Evolutionary conservation across 2,797 vertebrate genomes (phyloP).

Genomic region (Meda fulgida): DNA sequence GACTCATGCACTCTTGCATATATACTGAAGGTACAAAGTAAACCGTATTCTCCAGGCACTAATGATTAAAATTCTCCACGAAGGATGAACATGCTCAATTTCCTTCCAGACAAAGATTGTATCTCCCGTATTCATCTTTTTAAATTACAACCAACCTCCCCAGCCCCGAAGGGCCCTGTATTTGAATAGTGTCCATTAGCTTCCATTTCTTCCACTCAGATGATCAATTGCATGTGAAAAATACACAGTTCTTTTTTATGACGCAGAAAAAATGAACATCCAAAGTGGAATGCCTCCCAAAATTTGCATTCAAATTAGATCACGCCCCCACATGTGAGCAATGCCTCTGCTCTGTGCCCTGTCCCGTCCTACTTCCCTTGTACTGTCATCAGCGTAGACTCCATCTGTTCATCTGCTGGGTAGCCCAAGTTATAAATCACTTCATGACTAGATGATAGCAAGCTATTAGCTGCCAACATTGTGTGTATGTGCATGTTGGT

Average conservation of each 20-base stretch:
- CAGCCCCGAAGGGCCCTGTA: background rate
- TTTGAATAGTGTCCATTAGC: slow-evolving; percentile 53
- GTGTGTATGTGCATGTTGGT: background rate
- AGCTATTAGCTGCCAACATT: slow-evolving; percentile 33
- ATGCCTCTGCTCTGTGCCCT: slow-evolving; percentile 4
- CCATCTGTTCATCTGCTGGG: slow-evolving; percentile 47
- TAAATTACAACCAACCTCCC: slow-evolving; percentile 25
- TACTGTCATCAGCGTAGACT: slow-evolving; percentile 7
- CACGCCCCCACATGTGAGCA: slow-evolving; percentile 49
- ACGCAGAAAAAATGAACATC: slow-evolving; percentile 46
- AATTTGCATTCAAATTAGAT: slow-evolving; percentile 62
- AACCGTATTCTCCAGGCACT: background rate
- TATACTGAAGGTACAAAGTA: background rate
- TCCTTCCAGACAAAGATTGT: slow-evolving; percentile 10
- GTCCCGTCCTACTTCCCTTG: slow-evolving; percentile 21
- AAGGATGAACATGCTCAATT: slow-evolving; percentile 15
- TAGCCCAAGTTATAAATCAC: slow-evolving; percentile 50
- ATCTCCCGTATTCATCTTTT: slow-evolving; percentile 23
- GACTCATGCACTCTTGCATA: background rate
- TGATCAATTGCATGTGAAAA: slow-evolving; percentile 24
- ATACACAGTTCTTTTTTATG: slow-evolving; percentile 38
- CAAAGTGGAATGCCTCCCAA: slow-evolving; percentile 34
- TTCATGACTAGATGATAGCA: slow-evolving; percentile 36
- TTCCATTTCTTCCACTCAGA: slow-evolving; percentile 43
- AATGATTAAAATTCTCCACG: background rate